phyloP scores from a whole-genome alignment of 2,797 vertebrate species.

The Malacoctenus gilli region DNA sequence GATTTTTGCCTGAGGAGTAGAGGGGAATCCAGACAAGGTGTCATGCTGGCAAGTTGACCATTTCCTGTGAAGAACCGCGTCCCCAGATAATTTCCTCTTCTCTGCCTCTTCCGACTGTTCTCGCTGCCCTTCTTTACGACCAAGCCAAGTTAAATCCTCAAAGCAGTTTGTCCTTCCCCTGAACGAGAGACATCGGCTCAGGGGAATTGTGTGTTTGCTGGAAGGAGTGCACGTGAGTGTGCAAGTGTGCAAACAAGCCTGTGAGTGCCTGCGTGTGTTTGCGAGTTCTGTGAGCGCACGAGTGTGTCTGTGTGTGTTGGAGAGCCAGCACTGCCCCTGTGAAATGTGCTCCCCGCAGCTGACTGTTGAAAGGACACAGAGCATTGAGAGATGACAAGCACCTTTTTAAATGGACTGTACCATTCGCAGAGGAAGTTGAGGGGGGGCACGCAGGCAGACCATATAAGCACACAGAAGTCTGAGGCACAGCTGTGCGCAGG shows the following conservation, averaged over 20 bases:
- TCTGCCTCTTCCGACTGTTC: slow-evolving; percentile 30
- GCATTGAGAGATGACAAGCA: slow-evolving; percentile 80
- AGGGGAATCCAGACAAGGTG: slow-evolving; percentile 81
- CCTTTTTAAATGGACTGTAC: slow-evolving; percentile 83
- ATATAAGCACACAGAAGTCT: slow-evolving; percentile 49
- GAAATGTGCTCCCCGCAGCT: slow-evolving; percentile 79
- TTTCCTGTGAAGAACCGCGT: slow-evolving; percentile 57
- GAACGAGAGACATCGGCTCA: slow-evolving; percentile 57
- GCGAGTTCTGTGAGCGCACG: slow-evolving; percentile 54
- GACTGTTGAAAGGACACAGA: slow-evolving; percentile 82
- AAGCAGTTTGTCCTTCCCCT: slow-evolving; percentile 63
- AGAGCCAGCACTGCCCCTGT: slow-evolving; percentile 66
- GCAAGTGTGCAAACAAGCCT: slow-evolving; percentile 50
- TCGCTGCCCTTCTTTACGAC: slow-evolving; percentile 35
- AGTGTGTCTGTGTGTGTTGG: slow-evolving; percentile 33
- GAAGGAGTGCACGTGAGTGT: slow-evolving; percentile 34
- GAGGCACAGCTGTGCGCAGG: slow-evolving; percentile 43
- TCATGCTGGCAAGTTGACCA: slow-evolving; percentile 84
- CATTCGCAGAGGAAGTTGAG: slow-evolving; percentile 54
- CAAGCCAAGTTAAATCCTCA: slow-evolving; percentile 75
- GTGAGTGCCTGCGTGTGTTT: slow-evolving; percentile 29
- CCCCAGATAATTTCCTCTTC: slow-evolving; percentile 54
- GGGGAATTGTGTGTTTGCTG: slow-evolving; percentile 52
- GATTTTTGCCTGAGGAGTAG: slow-evolving; percentile 89
- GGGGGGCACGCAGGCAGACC: slow-evolving; percentile 28